Evolutionary conservation across 2,888 invertebrate species (phyloP).

Genomic region (Sinopyrophorus schimmeli): DNA sequence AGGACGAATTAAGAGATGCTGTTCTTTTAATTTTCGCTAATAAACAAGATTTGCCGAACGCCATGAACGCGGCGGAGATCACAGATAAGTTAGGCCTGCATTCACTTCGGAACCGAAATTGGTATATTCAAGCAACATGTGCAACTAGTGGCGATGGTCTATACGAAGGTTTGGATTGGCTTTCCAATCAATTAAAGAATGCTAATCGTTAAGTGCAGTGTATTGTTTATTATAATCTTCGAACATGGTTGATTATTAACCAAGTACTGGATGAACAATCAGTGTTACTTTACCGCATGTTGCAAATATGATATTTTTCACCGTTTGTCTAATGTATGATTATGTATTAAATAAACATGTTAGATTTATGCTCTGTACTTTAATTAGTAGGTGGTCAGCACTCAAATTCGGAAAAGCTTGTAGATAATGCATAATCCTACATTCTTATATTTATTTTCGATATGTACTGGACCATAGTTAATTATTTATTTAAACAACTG

Average conservation of each 20-base stretch:
- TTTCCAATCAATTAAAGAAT: conserved; percentile 99
- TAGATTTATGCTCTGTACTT: conserved; percentile 23
- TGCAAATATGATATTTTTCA: conserved; percentile 48
- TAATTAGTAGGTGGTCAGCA: conserved; percentile 13
- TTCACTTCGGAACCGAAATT: conserved; percentile 95
- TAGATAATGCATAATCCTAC: conserved; percentile 26
- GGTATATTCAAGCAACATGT: conserved; percentile 97
- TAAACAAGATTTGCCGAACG: conserved; percentile 99
- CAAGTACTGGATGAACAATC: conserved; percentile 47
- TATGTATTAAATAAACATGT: conserved; percentile 19
- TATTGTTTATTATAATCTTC: conserved; percentile 32
- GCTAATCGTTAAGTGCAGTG: conserved; percentile 81
- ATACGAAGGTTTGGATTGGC: conserved; percentile 99
- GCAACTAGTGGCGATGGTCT: conserved; percentile 99
- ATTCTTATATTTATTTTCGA: conserved; percentile 27
- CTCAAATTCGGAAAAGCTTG: conserved; percentile 33
- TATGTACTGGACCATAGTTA: conserved; percentile 16
- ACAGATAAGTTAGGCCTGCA: conserved; percentile 99
- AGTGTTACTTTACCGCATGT: conserved; percentile 54
- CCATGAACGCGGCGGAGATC: conserved; percentile 99
- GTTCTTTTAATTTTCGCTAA: conserved; percentile 99
- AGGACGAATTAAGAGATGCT: conserved; percentile 99
- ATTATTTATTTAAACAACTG: conserved; percentile 26
- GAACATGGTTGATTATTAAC: conserved; percentile 42
- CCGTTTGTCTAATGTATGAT: conserved; percentile 38